Evolutionary conservation across 2,113 vertebrate species (phyloP).

Genomic region (Engraulis encrasicolus): DNA sequence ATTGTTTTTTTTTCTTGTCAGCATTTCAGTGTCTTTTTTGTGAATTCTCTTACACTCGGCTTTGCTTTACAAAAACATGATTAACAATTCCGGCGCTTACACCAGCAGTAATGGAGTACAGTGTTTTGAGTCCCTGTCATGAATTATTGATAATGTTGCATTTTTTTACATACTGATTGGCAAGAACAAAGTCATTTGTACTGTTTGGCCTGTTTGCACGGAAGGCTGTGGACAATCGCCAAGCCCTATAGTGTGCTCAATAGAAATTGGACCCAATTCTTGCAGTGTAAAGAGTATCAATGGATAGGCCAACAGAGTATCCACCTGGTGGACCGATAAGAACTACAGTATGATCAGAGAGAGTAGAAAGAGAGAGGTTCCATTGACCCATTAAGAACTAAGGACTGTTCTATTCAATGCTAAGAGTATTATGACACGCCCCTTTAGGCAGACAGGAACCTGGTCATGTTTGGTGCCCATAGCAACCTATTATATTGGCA

Average conservation of each 20-base stretch:
- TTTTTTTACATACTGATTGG: background rate
- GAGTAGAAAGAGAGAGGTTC: too few species aligned
- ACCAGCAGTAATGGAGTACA: background rate
- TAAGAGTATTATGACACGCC: too few species aligned
- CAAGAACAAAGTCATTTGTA: background rate
- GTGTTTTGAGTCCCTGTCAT: background rate
- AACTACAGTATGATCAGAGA: too few species aligned
- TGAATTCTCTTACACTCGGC: background rate
- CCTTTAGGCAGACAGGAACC: too few species aligned
- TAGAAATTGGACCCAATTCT: background rate
- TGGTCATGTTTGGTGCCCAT: too few species aligned
- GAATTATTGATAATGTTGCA: background rate
- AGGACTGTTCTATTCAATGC: too few species aligned
- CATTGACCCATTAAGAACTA: too few species aligned
- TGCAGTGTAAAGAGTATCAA: background rate
- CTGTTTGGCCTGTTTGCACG: background rate
- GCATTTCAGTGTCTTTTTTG: background rate
- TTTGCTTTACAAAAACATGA: background rate
- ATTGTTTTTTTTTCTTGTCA: background rate
- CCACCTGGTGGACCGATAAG: too few species aligned
- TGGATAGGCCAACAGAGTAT: background rate
- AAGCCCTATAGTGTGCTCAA: background rate
- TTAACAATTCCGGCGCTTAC: background rate
- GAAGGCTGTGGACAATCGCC: background rate
- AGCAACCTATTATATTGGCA: too few species aligned